Percentiles rank a stretch among this genome's conserved stretches.
These are phyloP conservation scores for Elachura formosa DNA, from an alignment of 2,113 vertebrate species.

Conservation along the genomic window DNA sequence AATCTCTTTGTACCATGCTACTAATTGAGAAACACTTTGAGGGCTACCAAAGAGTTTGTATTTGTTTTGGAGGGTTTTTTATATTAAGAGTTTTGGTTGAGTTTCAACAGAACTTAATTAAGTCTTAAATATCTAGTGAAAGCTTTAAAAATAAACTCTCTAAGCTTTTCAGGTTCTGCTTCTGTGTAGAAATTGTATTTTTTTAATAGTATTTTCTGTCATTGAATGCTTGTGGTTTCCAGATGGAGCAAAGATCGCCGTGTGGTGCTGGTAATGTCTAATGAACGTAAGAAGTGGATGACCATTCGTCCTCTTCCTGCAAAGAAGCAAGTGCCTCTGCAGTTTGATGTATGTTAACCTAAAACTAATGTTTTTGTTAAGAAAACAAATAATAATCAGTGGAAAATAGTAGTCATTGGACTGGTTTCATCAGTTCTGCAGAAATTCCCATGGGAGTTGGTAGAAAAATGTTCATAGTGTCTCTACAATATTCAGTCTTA, in stretches of 20 bases:
- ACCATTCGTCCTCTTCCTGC: slow-evolving; percentile 88
- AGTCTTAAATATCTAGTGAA: neutral
- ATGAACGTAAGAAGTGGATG: slow-evolving; percentile 94
- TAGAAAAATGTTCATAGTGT: neutral
- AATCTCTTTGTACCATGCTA: neutral
- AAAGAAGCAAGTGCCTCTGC: slow-evolving; percentile 95
- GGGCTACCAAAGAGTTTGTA: neutral
- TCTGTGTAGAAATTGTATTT: neutral
- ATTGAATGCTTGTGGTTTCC: slow-evolving; percentile 26
- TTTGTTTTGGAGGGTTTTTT: neutral
- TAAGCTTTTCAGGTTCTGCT: neutral
- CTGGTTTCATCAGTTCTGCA: neutral
- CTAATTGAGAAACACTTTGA: neutral
- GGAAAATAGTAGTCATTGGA: neutral
- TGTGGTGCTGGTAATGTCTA: slow-evolving; percentile 90
- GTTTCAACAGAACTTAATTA: neutral
- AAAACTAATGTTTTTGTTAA: slow-evolving; percentile 5
- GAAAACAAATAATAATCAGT: neutral
- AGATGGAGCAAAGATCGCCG: slow-evolving; percentile 94
- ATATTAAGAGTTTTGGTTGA: neutral
- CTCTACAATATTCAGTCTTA: neutral
- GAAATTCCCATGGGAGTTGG: neutral
- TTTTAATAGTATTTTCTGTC: neutral
- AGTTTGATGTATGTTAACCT: slow-evolving; percentile 89
- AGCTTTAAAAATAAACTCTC: neutral